Percentiles rank a stretch among this genome's conserved stretches.
Evolutionary conservation across 30 jellyfish, hydroid and myxozoan genomes (phyloP).

Genomic region (Haliclystus octoradiatus): DNA sequence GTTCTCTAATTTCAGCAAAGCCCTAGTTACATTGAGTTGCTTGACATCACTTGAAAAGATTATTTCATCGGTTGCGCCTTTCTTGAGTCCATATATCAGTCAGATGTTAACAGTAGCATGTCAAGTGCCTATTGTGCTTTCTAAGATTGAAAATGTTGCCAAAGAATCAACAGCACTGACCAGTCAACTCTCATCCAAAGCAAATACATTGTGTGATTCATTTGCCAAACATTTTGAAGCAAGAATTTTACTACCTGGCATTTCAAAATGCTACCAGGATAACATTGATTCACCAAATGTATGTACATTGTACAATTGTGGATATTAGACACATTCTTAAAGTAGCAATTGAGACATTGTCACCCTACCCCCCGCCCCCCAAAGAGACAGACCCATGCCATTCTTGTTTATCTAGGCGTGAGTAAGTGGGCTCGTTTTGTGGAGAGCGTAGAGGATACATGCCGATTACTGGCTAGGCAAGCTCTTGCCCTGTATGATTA

Average conservation of each 20-base stretch:
- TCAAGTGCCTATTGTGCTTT: not conserved
- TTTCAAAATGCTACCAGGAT: conserved; percentile 11
- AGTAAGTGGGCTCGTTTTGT: too few relatives aligned
- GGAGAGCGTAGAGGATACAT: too few relatives aligned
- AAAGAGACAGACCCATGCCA: too few relatives aligned
- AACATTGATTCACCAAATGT: not conserved
- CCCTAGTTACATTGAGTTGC: conserved; percentile 18
- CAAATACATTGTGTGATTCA: conserved; percentile 16
- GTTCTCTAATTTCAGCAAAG: not conserved
- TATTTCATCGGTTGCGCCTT: conserved; percentile 37
- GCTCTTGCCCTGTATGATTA: too few relatives aligned
- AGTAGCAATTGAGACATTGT: too few relatives aligned
- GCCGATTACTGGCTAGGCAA: too few relatives aligned
- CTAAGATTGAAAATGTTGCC: not conserved
- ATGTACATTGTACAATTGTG: too few relatives aligned
- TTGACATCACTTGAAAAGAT: conserved; percentile 45
- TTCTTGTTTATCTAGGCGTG: too few relatives aligned
- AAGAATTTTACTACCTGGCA: conserved; percentile 66
- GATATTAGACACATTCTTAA: too few relatives aligned
- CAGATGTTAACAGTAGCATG: conserved; percentile 21
- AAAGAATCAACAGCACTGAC: conserved; percentile 1
- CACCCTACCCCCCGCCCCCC: too few relatives aligned
- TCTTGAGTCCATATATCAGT: conserved; percentile 74
- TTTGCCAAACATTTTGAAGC: conserved; percentile 37
- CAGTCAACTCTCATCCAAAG: conserved; percentile 25